phyloP scores from a whole-genome alignment of 1,140 invertebrate species.

The Lerema accius region DNA sequence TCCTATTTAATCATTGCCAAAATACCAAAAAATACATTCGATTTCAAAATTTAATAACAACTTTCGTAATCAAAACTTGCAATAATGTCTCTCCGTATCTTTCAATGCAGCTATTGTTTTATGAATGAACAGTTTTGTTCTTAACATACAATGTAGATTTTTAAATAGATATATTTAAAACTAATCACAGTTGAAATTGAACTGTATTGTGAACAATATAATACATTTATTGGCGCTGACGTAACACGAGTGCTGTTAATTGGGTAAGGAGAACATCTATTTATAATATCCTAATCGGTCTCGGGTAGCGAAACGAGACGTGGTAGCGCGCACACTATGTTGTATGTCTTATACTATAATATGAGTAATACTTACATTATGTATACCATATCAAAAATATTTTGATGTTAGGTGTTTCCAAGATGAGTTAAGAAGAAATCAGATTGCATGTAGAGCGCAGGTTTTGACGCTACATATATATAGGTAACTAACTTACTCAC shows the following conservation, averaged over 20 bases:
- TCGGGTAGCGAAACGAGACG: slow-evolving; percentile 12
- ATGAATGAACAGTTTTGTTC: neutral
- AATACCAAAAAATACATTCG: too few species aligned
- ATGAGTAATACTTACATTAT: too few species aligned
- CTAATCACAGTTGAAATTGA: neutral
- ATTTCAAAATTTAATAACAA: neutral
- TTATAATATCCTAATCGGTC: slow-evolving; percentile 28
- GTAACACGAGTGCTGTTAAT: slow-evolving; percentile 20
- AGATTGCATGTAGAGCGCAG: too few species aligned
- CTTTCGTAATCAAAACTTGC: neutral
- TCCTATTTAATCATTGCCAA: too few species aligned
- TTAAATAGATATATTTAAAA: neutral
- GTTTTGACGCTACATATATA: too few species aligned
- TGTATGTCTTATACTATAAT: too few species aligned
- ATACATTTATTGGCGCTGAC: slow-evolving; percentile 23
- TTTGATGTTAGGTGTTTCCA: too few species aligned
- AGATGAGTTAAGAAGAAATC: too few species aligned
- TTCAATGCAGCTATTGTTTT: neutral
- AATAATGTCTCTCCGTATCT: neutral
- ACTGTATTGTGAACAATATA: slow-evolving; percentile 7
- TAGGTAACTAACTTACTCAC: too few species aligned
- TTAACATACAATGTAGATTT: neutral
- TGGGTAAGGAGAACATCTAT: slow-evolving; percentile 26
- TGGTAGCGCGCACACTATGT: neutral
- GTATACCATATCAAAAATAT: too few species aligned